A percentile compares a stretch with the other conserved stretches of the same genome.
phyloP scores from a whole-genome alignment of 2,113 vertebrate genomes.

The Poeciliopsis turrubarensis region DNA sequence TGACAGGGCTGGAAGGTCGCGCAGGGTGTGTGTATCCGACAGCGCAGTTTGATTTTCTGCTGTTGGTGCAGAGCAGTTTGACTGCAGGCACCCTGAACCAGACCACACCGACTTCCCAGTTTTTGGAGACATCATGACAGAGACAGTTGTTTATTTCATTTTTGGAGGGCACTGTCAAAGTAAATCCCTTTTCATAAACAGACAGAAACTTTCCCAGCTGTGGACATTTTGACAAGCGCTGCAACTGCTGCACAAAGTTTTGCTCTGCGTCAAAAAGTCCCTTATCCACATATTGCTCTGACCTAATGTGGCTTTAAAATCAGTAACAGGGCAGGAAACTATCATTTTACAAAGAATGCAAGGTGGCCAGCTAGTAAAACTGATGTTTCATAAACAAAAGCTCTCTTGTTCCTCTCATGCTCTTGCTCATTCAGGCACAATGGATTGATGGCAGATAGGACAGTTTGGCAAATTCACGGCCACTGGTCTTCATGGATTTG shows the following conservation, averaged over 20 bases:
- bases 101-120: conserved; percentile 22
- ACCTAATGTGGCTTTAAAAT: conserved; percentile 52
- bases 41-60: neutral
- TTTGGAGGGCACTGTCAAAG: neutral
- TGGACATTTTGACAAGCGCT: neutral
- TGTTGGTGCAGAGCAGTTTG: conserved; percentile 27
- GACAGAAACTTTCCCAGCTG: neutral
- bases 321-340: conserved; percentile 30
- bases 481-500: conserved; percentile 44
- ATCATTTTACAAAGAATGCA: conserved; percentile 48
- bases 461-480: conserved; percentile 41
- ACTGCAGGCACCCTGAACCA: conserved; percentile 36
- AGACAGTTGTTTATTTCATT: neutral
- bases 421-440: conserved; percentile 34
- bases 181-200: neutral
- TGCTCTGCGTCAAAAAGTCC: neutral
- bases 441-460: conserved; percentile 24
- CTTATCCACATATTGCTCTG: conserved; percentile 25
- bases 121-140: conserved; percentile 12
- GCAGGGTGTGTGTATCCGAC: conserved; percentile 19
- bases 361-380: conserved; percentile 13
- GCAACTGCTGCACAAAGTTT: neutral
- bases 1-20: conserved; percentile 21
- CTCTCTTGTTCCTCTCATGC: conserved; percentile 21
- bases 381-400: conserved; percentile 12